Evolutionary conservation across 2,797 vertebrate species (phyloP), one percentile per base, ranked within the genome.

Genomic region (Siniperca undulata): DNA sequence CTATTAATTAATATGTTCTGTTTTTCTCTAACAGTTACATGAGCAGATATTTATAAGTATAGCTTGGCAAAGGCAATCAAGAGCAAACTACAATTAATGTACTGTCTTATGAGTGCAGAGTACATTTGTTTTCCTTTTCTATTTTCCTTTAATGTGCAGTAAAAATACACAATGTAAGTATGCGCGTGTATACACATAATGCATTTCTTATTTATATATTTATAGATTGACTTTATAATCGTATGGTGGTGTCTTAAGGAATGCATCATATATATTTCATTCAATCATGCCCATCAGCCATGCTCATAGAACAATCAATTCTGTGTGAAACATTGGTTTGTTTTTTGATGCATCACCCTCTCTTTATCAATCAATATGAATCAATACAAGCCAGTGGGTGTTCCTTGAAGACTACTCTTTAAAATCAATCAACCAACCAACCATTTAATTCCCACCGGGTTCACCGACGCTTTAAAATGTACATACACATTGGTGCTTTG

Each of bases 281-380:
- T 77, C 27, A 61, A 60, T 12, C 20, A 12, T 2, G 0, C 36
- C 24, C 13, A 44, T 77, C 22, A 56, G 65, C 5, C 20, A 16
- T 2, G 0, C 46, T 73, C 46, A 38, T 2, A n/a, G 14, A 64
- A 69, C 24, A 62, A 74, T 80, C 38, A 7, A 64, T 58, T 55
- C 73, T 53, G 30, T 40, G 5, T 22, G 24, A 60, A 61, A 17
- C 30, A 52, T 77, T 50, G 67, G 52, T 77, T 67, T 75, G 59
- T 19, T 22, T 61, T 67, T 46, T 22, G 13, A 60, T 27, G 34
- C 3, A 73, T 79, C 71, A 52, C 64, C 19, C 17, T 81, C 11
- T 62, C 58, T 70, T 70, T 24, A 61, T 65, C 65, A 30, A 22
- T 85, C 72, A 62, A 36, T 81, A 66, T 5, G 0, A 9, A 65